phyloP scores from a whole-genome alignment of 1,140 invertebrate species.

The Brachionus sp. region DNA sequence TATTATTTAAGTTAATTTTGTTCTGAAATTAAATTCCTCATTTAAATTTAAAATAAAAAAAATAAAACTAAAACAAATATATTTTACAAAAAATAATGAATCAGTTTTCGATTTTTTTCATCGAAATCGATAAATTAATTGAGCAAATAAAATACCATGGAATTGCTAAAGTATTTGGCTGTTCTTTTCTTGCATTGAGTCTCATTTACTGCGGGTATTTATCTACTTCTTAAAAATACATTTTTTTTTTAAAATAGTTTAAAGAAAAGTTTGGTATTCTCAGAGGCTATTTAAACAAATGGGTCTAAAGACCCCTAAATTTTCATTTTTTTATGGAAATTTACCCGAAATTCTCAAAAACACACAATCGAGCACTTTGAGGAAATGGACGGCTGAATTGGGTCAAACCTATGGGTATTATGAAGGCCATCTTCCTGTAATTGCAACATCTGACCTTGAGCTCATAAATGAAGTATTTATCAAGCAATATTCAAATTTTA shows the following conservation, averaged over 20 bases:
- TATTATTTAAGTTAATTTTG: too few species aligned
- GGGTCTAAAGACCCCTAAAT: slow-evolving; percentile 6
- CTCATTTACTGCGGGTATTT: background rate
- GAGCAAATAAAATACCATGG: background rate
- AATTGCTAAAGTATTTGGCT: background rate
- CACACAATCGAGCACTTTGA: slow-evolving; percentile 8
- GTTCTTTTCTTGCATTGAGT: background rate
- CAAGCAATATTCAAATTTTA: slow-evolving; percentile 61
- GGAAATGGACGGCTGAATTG: slow-evolving; percentile 56
- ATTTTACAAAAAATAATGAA: background rate
- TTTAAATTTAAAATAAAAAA: too few species aligned
- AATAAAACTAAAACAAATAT: too few species aligned
- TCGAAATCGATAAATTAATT: background rate
- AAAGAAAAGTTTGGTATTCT: slow-evolving; percentile 28
- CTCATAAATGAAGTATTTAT: slow-evolving; percentile 59
- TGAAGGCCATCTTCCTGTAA: slow-evolving; percentile 56
- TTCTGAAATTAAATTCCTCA: too few species aligned
- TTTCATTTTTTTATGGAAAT: slow-evolving; percentile 23
- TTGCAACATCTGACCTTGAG: slow-evolving; percentile 58
- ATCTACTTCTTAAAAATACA: background rate
- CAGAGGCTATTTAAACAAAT: background rate
- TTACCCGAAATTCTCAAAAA: slow-evolving; percentile 28
- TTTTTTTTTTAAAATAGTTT: background rate
- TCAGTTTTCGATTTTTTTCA: background rate
- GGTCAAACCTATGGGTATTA: slow-evolving; percentile 60